Evolutionary conservation across 1,140 invertebrate species (phyloP), one percentile per base, ranked within the genome.

Genomic region (Diploscapter pachys): DNA sequence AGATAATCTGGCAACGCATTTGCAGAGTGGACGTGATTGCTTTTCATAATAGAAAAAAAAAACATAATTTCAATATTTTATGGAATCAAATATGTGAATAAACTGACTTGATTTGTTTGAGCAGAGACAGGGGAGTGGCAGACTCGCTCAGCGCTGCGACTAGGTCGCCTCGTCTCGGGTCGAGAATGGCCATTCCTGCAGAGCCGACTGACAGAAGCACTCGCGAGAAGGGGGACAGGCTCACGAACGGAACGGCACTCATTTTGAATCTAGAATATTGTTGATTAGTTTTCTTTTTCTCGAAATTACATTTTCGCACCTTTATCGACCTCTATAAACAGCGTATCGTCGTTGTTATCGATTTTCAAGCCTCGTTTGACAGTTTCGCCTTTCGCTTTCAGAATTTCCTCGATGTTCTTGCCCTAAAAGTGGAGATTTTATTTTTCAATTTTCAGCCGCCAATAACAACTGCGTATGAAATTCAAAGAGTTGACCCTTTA

Each of bases 61-160:
- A 11, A 59, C 11, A 11, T 13, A 59, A 59, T 59, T 11, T 11
- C 13, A 59, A 59, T 13, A 59, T 11, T 59, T 59, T 59, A 59
- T 11, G 31, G 57, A 59, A 11, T 11, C 57, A 31, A 31, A 59
- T 31, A 59, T 11, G 57, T 2, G 1, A 31, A 59, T 59, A 59
- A 31, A 11, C 31, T 11, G 57, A 65, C 63, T 9, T 63, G 48
- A 80, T 79, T 59, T 80, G 72, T 51, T 79, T 59, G n/a, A 80
- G 63, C 4, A 80, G 63, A 6, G 78, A 74, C 4, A 11, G 9
- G 5, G 76, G 65, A n/a, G 79, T 78, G 51, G 78, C 78, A 4
- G 92, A 92, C 88, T 97, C 95, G 4, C 93, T 94, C 71, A 96
- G 88, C 79, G 93, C 92, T 56, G 93, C 93, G 80, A 98, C 93